These are phyloP conservation scores for Cygnus atratus DNA, from an alignment of 2,113 vertebrate species.

Conservation along the genomic window DNA sequence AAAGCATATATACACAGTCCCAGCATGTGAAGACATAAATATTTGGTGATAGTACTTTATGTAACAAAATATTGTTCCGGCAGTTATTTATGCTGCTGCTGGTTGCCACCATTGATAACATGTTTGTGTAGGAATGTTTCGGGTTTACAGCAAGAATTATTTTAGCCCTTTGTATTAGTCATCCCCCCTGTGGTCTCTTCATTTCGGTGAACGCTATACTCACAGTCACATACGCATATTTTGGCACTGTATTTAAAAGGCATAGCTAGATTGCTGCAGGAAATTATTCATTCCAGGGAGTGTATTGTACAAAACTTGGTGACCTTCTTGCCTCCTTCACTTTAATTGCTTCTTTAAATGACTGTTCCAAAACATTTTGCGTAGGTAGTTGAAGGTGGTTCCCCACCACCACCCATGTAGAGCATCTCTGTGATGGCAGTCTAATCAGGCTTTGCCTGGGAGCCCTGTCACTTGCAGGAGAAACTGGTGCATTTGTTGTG, in stretches of 20 bases:
- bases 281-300: background rate
- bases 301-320: background rate
- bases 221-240: background rate
- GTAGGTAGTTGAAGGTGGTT: background rate
- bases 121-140: background rate
- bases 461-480: background rate
- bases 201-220: background rate
- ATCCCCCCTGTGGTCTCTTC: background rate
- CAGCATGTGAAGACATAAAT: background rate
- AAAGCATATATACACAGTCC: background rate
- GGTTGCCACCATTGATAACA: background rate
- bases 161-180: background rate
- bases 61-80: background rate
- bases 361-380: background rate
- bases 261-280: background rate
- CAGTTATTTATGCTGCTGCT: background rate
- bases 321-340: background rate
- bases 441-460: background rate
- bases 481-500: background rate
- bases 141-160: background rate
- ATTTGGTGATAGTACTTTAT: background rate
- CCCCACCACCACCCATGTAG: background rate
- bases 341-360: conserved; percentile 1
- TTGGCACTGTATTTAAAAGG: background rate
- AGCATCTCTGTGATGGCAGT: background rate